phyloP scores from a whole-genome alignment of 2,797 vertebrate species.

The Avahi laniger region DNA sequence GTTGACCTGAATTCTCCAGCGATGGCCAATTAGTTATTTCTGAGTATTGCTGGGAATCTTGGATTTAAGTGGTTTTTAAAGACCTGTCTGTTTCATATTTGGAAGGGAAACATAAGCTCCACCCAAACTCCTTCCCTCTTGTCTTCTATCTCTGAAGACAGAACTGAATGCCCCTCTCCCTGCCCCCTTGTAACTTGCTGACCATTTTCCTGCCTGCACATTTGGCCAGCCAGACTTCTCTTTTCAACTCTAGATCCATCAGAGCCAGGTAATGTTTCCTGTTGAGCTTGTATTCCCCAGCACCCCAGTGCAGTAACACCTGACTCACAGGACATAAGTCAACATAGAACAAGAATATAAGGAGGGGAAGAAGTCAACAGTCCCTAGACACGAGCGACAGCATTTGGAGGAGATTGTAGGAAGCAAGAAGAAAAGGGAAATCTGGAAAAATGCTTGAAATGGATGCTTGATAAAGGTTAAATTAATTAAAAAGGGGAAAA shows the following conservation, averaged over 20 bases:
- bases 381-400: neutral
- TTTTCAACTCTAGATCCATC: neutral
- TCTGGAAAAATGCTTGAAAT: neutral
- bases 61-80: conserved; percentile 21
- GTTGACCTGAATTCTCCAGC: neutral
- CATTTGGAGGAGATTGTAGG: neutral
- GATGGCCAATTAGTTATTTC: neutral
- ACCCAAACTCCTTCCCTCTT: neutral
- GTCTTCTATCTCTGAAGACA: neutral
- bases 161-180: neutral
- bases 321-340: neutral
- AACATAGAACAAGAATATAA: neutral
- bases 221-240: neutral
- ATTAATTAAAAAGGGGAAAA: neutral
- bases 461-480: neutral
- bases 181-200: neutral
- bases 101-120: conserved; percentile 1
- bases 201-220: neutral
- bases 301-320: neutral
- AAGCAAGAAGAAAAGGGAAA: neutral
- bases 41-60: neutral
- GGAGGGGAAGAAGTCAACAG: neutral
- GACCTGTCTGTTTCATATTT: neutral
- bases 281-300: neutral
- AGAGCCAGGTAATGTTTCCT: neutral